Evolutionary conservation across 2,888 invertebrate species (phyloP), one percentile per base, ranked within the genome.

Genomic region (Stictocephala bisonia): DNA sequence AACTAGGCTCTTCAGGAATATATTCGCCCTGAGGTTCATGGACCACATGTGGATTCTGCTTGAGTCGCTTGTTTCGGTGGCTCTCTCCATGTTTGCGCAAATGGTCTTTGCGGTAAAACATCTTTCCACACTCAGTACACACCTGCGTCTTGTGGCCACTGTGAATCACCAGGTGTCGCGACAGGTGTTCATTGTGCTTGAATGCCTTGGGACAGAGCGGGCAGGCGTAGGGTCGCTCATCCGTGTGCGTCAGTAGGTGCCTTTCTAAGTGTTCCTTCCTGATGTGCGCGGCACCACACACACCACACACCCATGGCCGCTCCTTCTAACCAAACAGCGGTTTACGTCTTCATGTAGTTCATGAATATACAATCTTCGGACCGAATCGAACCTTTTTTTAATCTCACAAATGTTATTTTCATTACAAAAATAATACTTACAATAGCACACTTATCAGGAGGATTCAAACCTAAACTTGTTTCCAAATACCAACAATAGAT

Each of bases 161-260:
- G 76, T 87, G 87, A 66, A 86, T 86, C 2, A 85, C 84, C 53
- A 83, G 84, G 77, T 87, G 87, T 41, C 87, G 83, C 0, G 86
- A 85, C 13, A 87, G 81, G 77, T 87, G 86, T 74, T 87, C 87
- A 74, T 86, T 86, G 29, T 87, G 82, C 73, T 86, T 86, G 78
- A 81, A 81, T 31, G 79, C 79, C 73, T 82, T 81, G 1, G 78
- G 78, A 26, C 80, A 79, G 35, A 77, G 78, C 1, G 77, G 78
- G 48, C 79, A 79, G 3, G 76, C 74, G 64, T 78, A 80, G 1
- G 85, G 86, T 50, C 86, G 80, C 70, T 85, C 85, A 56, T 85
- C 84, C 2, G 85, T 85, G 74, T 86, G 86, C 27, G 85, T 85
- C 15, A 84, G 82, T 82, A 84, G 84, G 69, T 86, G 86, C 35